Percentiles rank a stretch among this genome's conserved stretches.
Evolutionary conservation across 2,888 invertebrate species (phyloP).

Genomic region (Erebia aethiops): DNA sequence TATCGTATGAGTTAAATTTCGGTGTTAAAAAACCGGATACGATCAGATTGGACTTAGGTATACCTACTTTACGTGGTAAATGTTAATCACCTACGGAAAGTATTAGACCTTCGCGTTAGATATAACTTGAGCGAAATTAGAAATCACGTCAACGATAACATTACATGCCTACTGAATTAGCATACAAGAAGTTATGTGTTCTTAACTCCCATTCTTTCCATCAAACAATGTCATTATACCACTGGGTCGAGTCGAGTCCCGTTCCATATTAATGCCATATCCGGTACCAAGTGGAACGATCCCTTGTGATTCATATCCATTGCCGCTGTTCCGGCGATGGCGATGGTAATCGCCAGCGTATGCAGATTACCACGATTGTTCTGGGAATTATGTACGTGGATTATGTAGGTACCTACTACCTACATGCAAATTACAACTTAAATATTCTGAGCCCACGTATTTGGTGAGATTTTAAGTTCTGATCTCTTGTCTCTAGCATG

Average conservation of each 20-base stretch:
- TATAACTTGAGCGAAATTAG: too few relatives aligned
- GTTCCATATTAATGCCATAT: conserved; percentile 36
- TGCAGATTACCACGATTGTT: conserved; percentile 59
- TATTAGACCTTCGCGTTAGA: too few relatives aligned
- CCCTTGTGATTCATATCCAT: conserved; percentile 54
- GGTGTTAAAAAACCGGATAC: too few relatives aligned
- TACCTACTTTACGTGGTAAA: too few relatives aligned
- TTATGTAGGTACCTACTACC: too few relatives aligned
- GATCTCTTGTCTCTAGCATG: neutral
- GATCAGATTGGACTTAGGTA: too few relatives aligned
- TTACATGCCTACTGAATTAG: neutral
- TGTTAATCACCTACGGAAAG: too few relatives aligned
- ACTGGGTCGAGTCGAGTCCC: conserved; percentile 25
- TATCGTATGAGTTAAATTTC: too few relatives aligned
- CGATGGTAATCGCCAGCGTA: conserved; percentile 61
- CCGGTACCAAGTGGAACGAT: conserved; percentile 53
- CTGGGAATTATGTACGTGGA: conserved; percentile 43
- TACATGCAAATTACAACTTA: conserved; percentile 26
- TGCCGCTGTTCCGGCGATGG: conserved; percentile 42
- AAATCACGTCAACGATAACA: too few relatives aligned
- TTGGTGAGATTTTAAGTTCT: conserved; percentile 18
- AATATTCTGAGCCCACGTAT: conserved; percentile 19
- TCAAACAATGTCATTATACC: conserved; percentile 15
- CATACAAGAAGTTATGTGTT: neutral
- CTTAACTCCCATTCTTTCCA: neutral